Base-by-base conservation (phyloP, 2,888 invertebrate genomes). In the Eumerus sabulonum region DNA sequence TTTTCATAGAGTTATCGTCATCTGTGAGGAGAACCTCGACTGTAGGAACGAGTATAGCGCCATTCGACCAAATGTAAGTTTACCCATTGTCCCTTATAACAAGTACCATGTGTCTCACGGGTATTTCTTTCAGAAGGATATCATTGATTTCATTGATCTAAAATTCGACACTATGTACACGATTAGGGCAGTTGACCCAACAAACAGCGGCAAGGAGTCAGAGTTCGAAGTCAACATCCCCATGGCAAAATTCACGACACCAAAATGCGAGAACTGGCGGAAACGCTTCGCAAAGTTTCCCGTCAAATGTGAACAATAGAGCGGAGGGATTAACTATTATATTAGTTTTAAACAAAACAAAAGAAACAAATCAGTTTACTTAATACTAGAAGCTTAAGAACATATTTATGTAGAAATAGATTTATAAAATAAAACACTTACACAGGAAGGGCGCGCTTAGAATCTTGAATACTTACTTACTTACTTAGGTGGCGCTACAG, bases 21-120 rank as follows among this genome's bases (percentile, higher is more conserved):
- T 88, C 53, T 88, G 88, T 83, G 85, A 86, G 48, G 86, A 85
- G 81, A 85, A 85, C 83, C 85, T 84, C 16, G 87, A 87, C 59
- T 88, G 88, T 77, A 87, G 87, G 64, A 86, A 87, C 71, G 87
- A 88, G 83, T 88, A 87, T 72, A 87, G 85, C 60, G 88, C 88
- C 1, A 86, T 88, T 70, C 86, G 88, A 67, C 86, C 87, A 51
- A 87, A 87, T 84, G 88, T 88, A 42, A 1, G 16, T 35, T n/a
- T 4, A 45, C 0, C 40, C 11, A 9, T 14, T 56, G 17, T 5
- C 11, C 5, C n/a, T 35, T 0, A 14, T 0, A 19, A 35, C n/a
- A n/a, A 4, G 12, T 5, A 9, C 12, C 40, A 27, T 14, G 0
- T 11, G 17, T 14, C 13, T 36, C 40, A 36, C n/a, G 1, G 3